Conservation (phyloP, 2,113 vertebrate species). For the Cichladusa arquata region DNA sequence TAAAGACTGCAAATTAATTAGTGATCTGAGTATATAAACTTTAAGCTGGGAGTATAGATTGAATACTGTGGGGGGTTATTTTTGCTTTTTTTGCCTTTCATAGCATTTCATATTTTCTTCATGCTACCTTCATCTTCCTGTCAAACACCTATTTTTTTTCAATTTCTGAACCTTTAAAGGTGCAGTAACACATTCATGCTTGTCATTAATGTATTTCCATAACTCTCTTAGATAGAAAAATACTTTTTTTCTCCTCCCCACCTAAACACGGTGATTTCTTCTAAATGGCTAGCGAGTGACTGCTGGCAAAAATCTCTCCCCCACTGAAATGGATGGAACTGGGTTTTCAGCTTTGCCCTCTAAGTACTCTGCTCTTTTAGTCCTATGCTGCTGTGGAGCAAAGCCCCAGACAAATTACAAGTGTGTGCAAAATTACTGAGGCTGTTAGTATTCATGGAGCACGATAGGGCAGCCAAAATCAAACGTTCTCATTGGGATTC, state of each 20-base stretch:
- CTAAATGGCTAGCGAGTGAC: background rate
- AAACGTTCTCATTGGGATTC: background rate
- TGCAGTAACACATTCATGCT: conserved; percentile 8
- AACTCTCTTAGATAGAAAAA: background rate
- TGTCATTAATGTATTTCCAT: background rate
- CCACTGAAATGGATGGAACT: background rate
- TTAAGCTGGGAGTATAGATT: background rate
- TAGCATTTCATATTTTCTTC: background rate
- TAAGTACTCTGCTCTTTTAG: background rate
- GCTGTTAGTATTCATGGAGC: background rate
- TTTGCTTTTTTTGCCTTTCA: background rate
- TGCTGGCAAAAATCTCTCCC: background rate
- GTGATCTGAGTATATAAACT: conserved; percentile 16
- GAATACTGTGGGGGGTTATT: background rate
- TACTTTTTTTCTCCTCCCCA: background rate
- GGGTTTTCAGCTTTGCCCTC: background rate
- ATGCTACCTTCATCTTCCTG: background rate
- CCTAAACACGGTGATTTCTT: background rate
- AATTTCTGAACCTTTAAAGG: background rate
- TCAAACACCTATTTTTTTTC: background rate
- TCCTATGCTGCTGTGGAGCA: background rate
- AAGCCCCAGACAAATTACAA: background rate
- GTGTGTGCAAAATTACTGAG: background rate
- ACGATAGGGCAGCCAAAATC: background rate
- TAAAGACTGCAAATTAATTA: background rate